phyloP scores from a whole-genome alignment of 1,140 invertebrate species.

The Bombus vancouverensis region DNA sequence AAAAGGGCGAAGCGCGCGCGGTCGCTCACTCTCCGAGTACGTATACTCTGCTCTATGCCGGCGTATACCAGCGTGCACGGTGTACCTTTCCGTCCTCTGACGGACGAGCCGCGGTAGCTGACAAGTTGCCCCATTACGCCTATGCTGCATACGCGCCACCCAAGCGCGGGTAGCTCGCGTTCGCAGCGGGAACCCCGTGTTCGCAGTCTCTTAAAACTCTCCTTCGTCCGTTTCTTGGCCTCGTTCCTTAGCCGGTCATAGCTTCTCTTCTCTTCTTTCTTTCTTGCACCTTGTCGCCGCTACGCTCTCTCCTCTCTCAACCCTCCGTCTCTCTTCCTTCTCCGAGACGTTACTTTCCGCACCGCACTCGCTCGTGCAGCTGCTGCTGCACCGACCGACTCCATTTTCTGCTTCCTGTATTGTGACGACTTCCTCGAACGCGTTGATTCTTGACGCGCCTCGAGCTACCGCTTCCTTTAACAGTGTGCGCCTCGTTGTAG shows the following conservation, averaged over 20 bases:
- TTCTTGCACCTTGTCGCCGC: constrained; percentile 33
- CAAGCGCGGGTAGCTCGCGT: constrained; percentile 71
- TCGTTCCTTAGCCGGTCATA: constrained; percentile 30
- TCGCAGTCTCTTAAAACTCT: constrained; percentile 70
- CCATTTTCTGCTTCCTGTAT: constrained; percentile 48
- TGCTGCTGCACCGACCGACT: background rate
- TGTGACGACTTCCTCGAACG: constrained; percentile 25
- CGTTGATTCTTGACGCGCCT: background rate
- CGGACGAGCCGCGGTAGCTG: constrained; percentile 76
- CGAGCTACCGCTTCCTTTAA: background rate
- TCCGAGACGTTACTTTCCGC: background rate
- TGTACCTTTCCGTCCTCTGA: constrained; percentile 68
- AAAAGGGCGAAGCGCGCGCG: constrained; percentile 17
- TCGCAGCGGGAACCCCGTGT: constrained; percentile 72
- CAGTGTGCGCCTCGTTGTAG: too few species aligned
- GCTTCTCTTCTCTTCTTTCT: constrained; percentile 6
- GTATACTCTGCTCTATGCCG: constrained; percentile 9
- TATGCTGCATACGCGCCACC: constrained; percentile 73
- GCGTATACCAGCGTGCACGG: constrained; percentile 11
- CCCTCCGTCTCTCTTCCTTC: background rate
- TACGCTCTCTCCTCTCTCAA: background rate
- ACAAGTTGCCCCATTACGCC: constrained; percentile 78
- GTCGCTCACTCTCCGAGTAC: too few species aligned
- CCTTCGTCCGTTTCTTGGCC: constrained; percentile 54
- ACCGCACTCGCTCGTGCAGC: background rate